Evolutionary conservation across 2,797 vertebrate species (phyloP), one percentile per base, ranked within the genome.

Genomic region (Halcyon chelicuti): DNA sequence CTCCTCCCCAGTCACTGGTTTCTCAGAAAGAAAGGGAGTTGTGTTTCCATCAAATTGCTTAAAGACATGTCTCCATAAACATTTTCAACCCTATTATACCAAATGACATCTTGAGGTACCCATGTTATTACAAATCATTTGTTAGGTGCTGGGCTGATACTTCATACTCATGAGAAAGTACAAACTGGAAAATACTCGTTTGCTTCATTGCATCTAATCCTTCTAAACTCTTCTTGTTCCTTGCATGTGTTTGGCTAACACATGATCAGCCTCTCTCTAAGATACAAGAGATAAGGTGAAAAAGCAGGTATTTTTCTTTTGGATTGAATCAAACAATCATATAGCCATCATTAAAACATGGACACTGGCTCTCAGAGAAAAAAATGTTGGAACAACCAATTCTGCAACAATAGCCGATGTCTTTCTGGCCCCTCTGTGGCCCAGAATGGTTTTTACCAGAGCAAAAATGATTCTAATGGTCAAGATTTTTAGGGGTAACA

Each of bases 91-190:
- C 25, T 0, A 0, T 78, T 47, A 66, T 31, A 25, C 35, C n/a
- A 46, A 58, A 28, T 25, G 35, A 22, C 28, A 2, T 66, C 81
- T 33, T 25, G 35, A 46, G 26, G 26, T n/a, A 23, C 51, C 46
- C 0, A 0, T 42, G 58, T 54, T 79, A 6, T 8, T 28, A 3
- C 26, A 16, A 9, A 7, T 10, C 1, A 0, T 55, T 51, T 47
- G 13, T 46, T 68, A 55, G 57, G 33, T 22, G 2, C 46, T 7
- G 40, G 20, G 33, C 31, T 73, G 73, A 55, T 54, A 44, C 58
- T 87, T 87, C 14, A 3, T 18, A 6, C 52, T 58, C 19, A 6
- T 42, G 51, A 86, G 54, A 47, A 66, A 83, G 6, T 26, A 18
- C 44, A 46, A 47, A 35, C 2, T 14, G 42, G 10, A 86, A 61